Conservation (phyloP, 2,797 vertebrate genomes). For the Mormyrops boulengeri region DNA sequence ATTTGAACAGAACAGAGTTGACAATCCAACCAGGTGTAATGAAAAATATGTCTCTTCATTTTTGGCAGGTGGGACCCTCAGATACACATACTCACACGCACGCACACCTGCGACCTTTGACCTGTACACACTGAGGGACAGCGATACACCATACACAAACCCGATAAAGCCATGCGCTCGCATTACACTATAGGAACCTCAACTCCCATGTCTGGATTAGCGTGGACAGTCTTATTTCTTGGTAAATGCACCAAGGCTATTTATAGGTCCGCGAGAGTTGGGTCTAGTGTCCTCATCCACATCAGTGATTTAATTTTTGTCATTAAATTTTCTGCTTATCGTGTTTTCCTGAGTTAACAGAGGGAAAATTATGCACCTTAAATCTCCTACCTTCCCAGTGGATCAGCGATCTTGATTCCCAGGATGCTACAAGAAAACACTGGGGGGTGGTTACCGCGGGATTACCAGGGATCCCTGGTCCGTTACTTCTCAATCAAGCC, state of each 20-base stretch:
- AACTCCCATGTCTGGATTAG: constrained; percentile 31
- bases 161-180: constrained; percentile 15
- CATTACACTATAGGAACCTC: constrained; percentile 18
- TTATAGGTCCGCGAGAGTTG: not conserved
- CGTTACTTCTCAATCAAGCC: constrained; percentile 89
- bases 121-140: constrained; percentile 29
- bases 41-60: constrained; percentile 46
- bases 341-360: constrained; percentile 50
- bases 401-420: not conserved
- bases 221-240: not conserved
- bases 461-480: not conserved
- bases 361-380: constrained; percentile 15
- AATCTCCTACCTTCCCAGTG: not conserved
- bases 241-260: not conserved
- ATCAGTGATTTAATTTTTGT: not conserved
- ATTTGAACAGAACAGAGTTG: constrained; percentile 50
- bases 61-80: constrained; percentile 57
- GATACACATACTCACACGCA: constrained; percentile 35
- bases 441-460: not conserved
- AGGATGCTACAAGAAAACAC: constrained; percentile 19
- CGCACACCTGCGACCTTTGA: constrained; percentile 44
- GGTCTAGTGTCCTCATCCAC: not conserved
- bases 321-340: constrained; percentile 22
- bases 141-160: constrained; percentile 2
- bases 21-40: constrained; percentile 50